Evolutionary conservation across 2,797 vertebrate genomes (phyloP), one percentile per base, ranked within the genome.

Genomic region (Parauchenoglanis punctatus): DNA sequence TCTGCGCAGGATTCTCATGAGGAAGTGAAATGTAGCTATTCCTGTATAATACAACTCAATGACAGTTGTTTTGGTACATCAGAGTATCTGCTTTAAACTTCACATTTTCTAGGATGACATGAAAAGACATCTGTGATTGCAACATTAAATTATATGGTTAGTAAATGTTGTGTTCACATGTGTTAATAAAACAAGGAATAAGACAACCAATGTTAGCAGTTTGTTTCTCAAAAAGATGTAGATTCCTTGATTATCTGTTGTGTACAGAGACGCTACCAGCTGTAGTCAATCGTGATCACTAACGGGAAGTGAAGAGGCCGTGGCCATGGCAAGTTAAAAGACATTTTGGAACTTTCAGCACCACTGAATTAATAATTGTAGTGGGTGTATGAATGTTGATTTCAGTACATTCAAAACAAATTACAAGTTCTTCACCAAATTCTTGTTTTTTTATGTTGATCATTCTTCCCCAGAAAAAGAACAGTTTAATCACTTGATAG

Each of bases 1-100:
- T 82, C 25, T 63, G 40, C 15, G 49, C 40, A 46, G 12, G 1
- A 28, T 81, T 65, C 12, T 63, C 25, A 63, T 44, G 40, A 46
- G 80, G 59, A 81, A 81, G 58, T 65, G 59, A 81, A 81, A 81
- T 28, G 58, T 4, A 7, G 20, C 11, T 25, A 35, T 81, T 81
- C 28, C 56, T n/a, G 56, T 81, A 31, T 10, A 76, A 8, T 20
- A 20, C 52, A 58, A 78, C 52, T 17, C 4, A 11, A 15, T 40
- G 28, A 82, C 40, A 49, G 23, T 49, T 59, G 31, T 59, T 12
- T 23, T 7, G 11, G 10, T 40, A 40, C 18, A 58, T 58, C 8
- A 35, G 35, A 35, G 52, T 35, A 78, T 58, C 4, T 58, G 25
- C 8, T 35, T 52, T 76, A 76, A 49, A 49, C 25, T 23, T 17